Conservation (phyloP, 1,140 invertebrate genomes). For the Drosophila ambigua region DNA sequence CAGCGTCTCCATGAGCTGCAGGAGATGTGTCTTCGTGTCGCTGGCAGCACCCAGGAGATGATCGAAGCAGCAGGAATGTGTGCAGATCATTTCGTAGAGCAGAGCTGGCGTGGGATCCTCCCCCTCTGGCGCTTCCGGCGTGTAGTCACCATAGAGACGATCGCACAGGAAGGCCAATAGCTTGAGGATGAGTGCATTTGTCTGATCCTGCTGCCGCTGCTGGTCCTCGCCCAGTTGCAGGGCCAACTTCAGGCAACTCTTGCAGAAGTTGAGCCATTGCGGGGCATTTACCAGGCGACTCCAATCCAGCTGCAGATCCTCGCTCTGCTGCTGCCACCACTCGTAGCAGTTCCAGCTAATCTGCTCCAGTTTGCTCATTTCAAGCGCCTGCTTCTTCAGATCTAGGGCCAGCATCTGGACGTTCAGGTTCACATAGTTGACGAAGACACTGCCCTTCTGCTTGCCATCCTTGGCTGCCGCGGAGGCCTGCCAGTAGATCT, state of each 20-base stretch:
- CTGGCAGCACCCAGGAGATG: slow-evolving; percentile 75
- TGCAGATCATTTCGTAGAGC: slow-evolving; percentile 89
- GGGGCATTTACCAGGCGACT: slow-evolving; percentile 84
- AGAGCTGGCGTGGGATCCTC: slow-evolving; percentile 64
- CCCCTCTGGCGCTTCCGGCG: slow-evolving; percentile 6
- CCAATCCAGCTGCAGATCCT: slow-evolving; percentile 65
- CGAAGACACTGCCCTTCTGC: slow-evolving; percentile 84
- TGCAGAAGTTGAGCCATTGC: slow-evolving; percentile 88
- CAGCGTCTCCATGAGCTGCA: slow-evolving; percentile 87
- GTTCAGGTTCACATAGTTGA: slow-evolving; percentile 85
- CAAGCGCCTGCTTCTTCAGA: slow-evolving; percentile 85
- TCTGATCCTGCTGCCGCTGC: slow-evolving; percentile 62
- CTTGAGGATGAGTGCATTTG: slow-evolving; percentile 84
- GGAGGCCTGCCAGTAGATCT: slow-evolving; percentile 85
- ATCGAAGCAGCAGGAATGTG: slow-evolving; percentile 90
- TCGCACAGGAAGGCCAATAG: slow-evolving; percentile 86
- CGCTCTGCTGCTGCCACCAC: slow-evolving; percentile 64
- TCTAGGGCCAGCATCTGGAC: slow-evolving; percentile 85
- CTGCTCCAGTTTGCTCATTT: slow-evolving; percentile 58
- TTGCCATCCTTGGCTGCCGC: slow-evolving; percentile 55
- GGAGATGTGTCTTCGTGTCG: slow-evolving; percentile 85
- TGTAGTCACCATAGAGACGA: slow-evolving; percentile 85
- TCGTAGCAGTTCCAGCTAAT: slow-evolving; percentile 68
- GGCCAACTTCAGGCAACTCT: slow-evolving; percentile 87
- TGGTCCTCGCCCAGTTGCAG: slow-evolving; percentile 85